Evolutionary conservation across 2,888 invertebrate genomes (phyloP), one percentile per base, ranked within the genome.

Genomic region (Cyaniris semiargus): DNA sequence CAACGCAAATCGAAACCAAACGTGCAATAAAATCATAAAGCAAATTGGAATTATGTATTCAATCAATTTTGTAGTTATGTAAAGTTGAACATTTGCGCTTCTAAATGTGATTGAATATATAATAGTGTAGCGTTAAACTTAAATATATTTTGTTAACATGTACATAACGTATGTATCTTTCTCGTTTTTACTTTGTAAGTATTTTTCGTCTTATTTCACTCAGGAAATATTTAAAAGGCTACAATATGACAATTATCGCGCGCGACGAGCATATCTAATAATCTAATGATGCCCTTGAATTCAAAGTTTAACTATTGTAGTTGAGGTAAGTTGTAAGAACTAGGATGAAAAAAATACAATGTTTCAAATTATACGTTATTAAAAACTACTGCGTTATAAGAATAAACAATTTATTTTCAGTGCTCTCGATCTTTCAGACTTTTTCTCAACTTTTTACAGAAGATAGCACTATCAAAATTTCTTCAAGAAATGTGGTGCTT

Each of bases 11-110:
- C 5, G 13, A 66, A 66, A 66, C 18, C 31, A 66, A 66, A 66
- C 15, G 53, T 31, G 66, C 60, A 31, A 66, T 66, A 66, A 66
- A 66, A 66, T 66, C 18, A 66, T 66, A 66, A 66, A 66, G 21
- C 66, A 66, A 66, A 66, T 66, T 66, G 66, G 18, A 66, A 66
- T 66, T 66, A n/a, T n/a, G n/a, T n/a, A 31, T 31, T 66, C 1
- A 66, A 66, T 66, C 27, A 66, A 66, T 1, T 60, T 60, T 31
- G 66, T 66, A 66, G 27, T 18, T 66, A 66, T 66, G 66, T 66
- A 15, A 31, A 31, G 27, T 27, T 66, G 15, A 27, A 18, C 18
- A 66, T 27, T 31, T 27, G 27, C 27, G 5, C 27, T 66, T 66
- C 66, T 18, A 66, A 27, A 27, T 27, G 60, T 66, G 27, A 66